phyloP scores from a whole-genome alignment of 2,888 invertebrate genomes.

The Zaprionus bogoriensis region DNA sequence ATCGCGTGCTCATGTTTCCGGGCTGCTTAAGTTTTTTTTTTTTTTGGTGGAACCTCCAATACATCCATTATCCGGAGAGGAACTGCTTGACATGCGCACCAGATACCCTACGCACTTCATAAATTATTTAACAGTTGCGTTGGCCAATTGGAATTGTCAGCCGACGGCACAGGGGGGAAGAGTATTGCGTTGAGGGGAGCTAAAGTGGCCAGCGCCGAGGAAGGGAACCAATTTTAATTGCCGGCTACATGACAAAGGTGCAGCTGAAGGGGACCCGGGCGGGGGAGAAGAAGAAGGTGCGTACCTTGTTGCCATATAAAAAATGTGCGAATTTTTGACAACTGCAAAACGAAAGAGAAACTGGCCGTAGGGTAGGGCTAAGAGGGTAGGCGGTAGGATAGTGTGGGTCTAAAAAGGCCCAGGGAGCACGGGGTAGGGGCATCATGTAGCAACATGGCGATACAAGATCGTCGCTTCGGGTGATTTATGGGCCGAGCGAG shows the following conservation, averaged over 20 bases:
- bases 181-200: background rate
- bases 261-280: conserved; percentile 1
- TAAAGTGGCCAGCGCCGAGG: conserved; percentile 10
- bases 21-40: background rate
- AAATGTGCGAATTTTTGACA: conserved; percentile 73
- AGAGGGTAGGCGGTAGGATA: background rate
- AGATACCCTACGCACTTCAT: conserved; percentile 72
- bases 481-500: conserved; percentile 53
- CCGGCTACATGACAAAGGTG: conserved; percentile 35
- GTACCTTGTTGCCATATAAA: conserved; percentile 21
- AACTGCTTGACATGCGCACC: conserved; percentile 66
- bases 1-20: background rate
- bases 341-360: conserved; percentile 53
- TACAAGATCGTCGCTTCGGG: conserved; percentile 48
- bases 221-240: conserved; percentile 69
- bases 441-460: conserved; percentile 58
- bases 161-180: conserved; percentile 1
- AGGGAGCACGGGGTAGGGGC: conserved; percentile 2
- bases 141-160: conserved; percentile 39
- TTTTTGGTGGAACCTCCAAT: conserved; percentile 3
- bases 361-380: background rate
- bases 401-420: background rate
- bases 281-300: background rate
- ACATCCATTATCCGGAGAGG: conserved; percentile 6
- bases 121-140: conserved; percentile 69